phyloP scores from a whole-genome alignment of 2,113 vertebrate species.

The mouse (Mus musculus) region DNA sequence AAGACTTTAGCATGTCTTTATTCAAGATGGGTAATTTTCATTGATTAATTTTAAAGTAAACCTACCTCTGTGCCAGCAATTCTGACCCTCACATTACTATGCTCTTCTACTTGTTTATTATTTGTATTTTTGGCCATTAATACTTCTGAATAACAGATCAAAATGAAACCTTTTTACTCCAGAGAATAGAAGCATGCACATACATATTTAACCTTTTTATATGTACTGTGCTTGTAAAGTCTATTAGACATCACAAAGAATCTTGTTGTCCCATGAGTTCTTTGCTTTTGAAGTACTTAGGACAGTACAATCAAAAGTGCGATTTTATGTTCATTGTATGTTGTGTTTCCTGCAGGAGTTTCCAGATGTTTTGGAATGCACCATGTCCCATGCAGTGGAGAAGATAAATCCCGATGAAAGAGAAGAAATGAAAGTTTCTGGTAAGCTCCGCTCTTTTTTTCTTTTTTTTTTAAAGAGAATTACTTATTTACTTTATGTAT shows the following conservation, averaged over 20 bases:
- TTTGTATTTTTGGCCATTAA: neutral
- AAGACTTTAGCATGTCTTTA: conserved; percentile 24
- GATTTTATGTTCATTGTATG: conserved; percentile 70
- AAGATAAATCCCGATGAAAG: conserved; percentile 97
- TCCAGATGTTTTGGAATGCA: conserved; percentile 92
- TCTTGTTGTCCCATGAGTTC: neutral
- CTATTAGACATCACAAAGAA: neutral
- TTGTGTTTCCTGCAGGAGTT: conserved; percentile 88
- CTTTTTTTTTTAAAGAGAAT: no score
- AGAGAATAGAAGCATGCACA: neutral
- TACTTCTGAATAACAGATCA: conserved; percentile 36
- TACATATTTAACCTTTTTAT: conserved; percentile 12
- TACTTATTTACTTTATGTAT: no score
- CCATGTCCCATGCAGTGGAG: conserved; percentile 91
- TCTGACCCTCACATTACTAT: neutral
- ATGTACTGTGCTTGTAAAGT: neutral
- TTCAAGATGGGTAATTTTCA: conserved; percentile 40
- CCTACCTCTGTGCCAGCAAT: neutral
- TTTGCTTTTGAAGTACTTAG: conserved; percentile 15
- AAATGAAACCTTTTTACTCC: conserved; percentile 5
- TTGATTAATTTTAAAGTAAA: conserved; percentile 50
- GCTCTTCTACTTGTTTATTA: neutral
- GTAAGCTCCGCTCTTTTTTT: conserved; percentile 83
- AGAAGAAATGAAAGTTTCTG: conserved; percentile 97
- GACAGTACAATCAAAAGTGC: conserved; percentile 14